Conservation (phyloP, 2,797 vertebrate species). For the Scomberomorus guttatus region DNA sequence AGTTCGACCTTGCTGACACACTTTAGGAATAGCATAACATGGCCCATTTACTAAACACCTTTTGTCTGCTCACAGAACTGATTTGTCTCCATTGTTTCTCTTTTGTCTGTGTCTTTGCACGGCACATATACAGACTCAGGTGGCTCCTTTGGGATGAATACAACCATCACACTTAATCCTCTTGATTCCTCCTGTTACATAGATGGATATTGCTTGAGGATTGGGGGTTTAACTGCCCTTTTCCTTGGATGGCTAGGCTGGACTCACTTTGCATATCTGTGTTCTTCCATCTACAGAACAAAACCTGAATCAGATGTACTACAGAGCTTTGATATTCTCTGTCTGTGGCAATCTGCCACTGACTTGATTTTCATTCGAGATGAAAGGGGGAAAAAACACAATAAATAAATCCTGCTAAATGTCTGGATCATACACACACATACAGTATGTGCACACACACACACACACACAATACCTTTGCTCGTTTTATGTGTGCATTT, state of each 20-base stretch:
- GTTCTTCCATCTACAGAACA: constrained; percentile 42
- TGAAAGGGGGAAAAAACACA: constrained; percentile 39
- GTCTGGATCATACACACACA: neutral
- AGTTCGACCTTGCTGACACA: constrained; percentile 55
- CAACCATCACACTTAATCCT: neutral
- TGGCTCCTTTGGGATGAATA: constrained; percentile 15
- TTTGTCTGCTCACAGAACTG: neutral
- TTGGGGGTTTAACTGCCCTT: constrained; percentile 5
- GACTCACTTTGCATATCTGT: constrained; percentile 42
- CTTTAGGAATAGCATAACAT: constrained; percentile 61
- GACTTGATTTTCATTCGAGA: constrained; percentile 39
- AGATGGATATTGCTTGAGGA: neutral
- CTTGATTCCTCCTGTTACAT: constrained; percentile 19
- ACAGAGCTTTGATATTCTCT: constrained; percentile 41
- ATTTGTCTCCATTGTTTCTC: constrained; percentile 16
- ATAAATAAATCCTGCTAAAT: constrained; percentile 30
- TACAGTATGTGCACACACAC: neutral
- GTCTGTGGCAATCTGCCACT: constrained; percentile 22
- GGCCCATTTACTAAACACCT: constrained; percentile 62
- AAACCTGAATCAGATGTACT: constrained; percentile 34
- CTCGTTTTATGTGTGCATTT: constrained; percentile 9
- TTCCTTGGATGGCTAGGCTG: neutral
- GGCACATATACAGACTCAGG: neutral
- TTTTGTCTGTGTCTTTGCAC: neutral
- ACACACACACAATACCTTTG: constrained; percentile 16